Evolutionary conservation across 2,113 vertebrate species (phyloP), one percentile per base, ranked within the genome.

Genomic region (Urocynchramus pylzowi): DNA sequence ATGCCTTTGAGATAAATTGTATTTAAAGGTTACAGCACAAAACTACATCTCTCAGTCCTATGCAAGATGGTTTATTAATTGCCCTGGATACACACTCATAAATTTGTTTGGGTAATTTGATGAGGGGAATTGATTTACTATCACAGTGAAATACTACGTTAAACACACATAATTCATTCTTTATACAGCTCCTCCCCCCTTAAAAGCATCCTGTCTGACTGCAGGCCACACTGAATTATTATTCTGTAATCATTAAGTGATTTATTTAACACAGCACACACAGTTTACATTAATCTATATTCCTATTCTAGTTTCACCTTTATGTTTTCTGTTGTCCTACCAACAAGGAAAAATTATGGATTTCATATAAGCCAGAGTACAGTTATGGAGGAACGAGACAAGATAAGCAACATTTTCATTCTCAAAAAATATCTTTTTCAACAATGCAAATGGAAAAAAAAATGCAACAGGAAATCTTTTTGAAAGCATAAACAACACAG

Each of bases 1-100:
- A 33, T 16, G 16, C 20, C 41, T 89, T 69, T n/a, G 31, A 84
- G 65, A 91, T 70, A 50, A 94, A 90, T 91, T 54, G 52, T 52
- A 75, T 87, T 61, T 84, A 57, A 85, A 95, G 78, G 84, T 94
- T 93, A 87, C 50, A 69, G 35, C 63, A 61, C 80, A 97, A 93
- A 79, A 41, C 82, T 39, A 27, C 76, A 15, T 39, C 23, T 69
- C 59, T 84, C 37, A 64, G 31, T 68, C 52, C 76, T 35, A 23
- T 4, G 64, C 13, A 73, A 28, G 57, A 95, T 68, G 10, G 57
- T 47, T 90, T 93, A 92, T 89, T 93, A 95, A 95, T 56, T 95
- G 84, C 37, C 47, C 75, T 52, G 63, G 28, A 82, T 71, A 57
- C 1, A 7, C 28, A 70, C n/a, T 42, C 87, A 91, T 73, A 90